Conservation (phyloP, 2,113 vertebrate species). For the Melanotaenia duboulayi region DNA sequence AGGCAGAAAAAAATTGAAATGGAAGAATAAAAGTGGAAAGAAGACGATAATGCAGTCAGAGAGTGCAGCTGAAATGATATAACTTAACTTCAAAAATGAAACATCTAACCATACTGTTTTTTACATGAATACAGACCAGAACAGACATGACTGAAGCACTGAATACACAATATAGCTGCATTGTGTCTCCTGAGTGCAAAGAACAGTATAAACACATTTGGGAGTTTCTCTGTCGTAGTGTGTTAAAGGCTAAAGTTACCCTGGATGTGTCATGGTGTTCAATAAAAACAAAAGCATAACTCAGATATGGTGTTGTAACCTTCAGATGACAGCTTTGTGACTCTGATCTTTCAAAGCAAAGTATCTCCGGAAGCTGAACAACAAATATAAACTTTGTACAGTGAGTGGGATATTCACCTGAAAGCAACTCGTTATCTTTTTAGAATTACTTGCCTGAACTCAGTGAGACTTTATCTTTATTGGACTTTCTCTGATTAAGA, state of each 20-base stretch:
- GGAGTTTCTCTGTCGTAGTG: constrained; percentile 4
- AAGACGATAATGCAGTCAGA: constrained; percentile 16
- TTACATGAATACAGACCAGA: no score
- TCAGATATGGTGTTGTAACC: constrained; percentile 40
- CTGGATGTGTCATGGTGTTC: constrained; percentile 31
- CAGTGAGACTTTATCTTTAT: constrained; percentile 56
- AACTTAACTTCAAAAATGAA: constrained; percentile 19
- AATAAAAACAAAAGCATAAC: constrained; percentile 51
- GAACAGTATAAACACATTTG: constrained; percentile 15
- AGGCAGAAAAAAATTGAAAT: constrained; percentile 33
- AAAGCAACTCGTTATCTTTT: constrained; percentile 1
- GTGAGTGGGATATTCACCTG: not conserved
- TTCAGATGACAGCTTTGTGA: constrained; percentile 7
- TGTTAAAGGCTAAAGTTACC: constrained; percentile 48
- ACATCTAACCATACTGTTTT: not conserved
- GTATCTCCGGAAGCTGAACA: not conserved
- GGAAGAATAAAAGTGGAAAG: not conserved
- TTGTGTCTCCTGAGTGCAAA: constrained; percentile 9
- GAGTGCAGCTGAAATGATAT: not conserved
- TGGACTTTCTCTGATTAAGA: constrained; percentile 30
- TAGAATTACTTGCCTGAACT: not conserved
- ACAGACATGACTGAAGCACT: not conserved
- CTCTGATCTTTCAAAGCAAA: constrained; percentile 7
- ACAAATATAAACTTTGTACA: constrained; percentile 15
- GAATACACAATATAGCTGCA: no score